A percentile compares a stretch with the other conserved stretches of the same genome.
phyloP scores from a whole-genome alignment of 2,113 vertebrate genomes.

The Eclectus roratus region DNA sequence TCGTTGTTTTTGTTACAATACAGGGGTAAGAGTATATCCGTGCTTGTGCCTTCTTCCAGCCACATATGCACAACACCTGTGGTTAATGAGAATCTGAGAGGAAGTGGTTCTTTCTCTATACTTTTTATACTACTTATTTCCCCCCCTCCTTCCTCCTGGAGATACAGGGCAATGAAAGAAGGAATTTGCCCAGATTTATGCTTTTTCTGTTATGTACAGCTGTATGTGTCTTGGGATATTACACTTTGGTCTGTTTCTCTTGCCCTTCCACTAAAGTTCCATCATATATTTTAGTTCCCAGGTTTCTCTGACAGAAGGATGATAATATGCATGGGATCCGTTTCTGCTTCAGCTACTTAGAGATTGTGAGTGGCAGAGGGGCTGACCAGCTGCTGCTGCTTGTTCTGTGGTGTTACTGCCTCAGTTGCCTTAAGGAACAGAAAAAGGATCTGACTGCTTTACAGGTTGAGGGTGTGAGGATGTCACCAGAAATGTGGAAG shows the following conservation, averaged over 20 bases:
- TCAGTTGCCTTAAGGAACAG: neutral
- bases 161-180: slow-evolving; percentile 16
- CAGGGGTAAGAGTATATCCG: neutral
- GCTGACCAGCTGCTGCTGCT: neutral
- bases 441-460: neutral
- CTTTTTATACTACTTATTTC: neutral
- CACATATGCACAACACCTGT: slow-evolving; percentile 24
- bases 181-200: slow-evolving; percentile 27
- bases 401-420: neutral
- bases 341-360: neutral
- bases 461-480: neutral
- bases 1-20: neutral
- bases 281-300: neutral
- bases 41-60: neutral
- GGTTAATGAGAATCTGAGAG: neutral
- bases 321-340: neutral
- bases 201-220: slow-evolving; percentile 2
- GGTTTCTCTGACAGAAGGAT: slow-evolving; percentile 1
- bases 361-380: neutral
- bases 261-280: neutral
- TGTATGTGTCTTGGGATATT: neutral
- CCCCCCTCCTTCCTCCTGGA: neutral
- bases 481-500: neutral
- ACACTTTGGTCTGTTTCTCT: neutral
- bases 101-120: neutral